A percentile compares a stretch with the other conserved stretches of the same genome.
phyloP scores from a whole-genome alignment of 2,888 invertebrate species.

The Ctenicera cuprea region DNA sequence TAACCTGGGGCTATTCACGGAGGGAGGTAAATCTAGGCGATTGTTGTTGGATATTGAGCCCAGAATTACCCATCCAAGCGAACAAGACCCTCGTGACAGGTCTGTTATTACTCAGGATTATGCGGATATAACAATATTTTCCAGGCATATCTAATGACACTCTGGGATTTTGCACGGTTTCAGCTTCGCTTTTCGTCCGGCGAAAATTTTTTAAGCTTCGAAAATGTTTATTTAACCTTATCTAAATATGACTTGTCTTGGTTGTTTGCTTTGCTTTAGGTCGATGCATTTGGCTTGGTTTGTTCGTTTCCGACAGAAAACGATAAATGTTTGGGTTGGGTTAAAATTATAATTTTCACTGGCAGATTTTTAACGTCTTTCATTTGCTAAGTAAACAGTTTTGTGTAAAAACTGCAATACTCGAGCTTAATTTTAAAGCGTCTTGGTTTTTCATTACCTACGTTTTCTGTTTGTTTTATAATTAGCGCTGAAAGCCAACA shows the following conservation, averaged over 20 bases:
- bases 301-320: neutral
- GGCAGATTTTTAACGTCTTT: slow-evolving; percentile 10
- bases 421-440: neutral
- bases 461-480: neutral
- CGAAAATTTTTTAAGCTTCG: neutral
- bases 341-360: neutral
- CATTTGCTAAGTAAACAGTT: slow-evolving; percentile 2
- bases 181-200: neutral
- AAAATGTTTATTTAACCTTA: neutral
- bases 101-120: slow-evolving; percentile 26
- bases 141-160: slow-evolving; percentile 23
- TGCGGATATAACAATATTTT: slow-evolving; percentile 22
- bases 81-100: slow-evolving; percentile 10
- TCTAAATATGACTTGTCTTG: slow-evolving; percentile 2
- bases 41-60: slow-evolving; percentile 20
- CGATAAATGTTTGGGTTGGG: slow-evolving; percentile 12
- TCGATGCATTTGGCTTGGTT: neutral
- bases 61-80: neutral
- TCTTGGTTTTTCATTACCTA: slow-evolving; percentile 6
- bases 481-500: neutral
- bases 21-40: slow-evolving; percentile 21
- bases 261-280: neutral
- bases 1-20: slow-evolving; percentile 8
- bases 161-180: slow-evolving; percentile 4
- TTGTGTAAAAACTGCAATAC: neutral